phyloP scores from a whole-genome alignment of 2,797 vertebrate species.

The Melopsittacus undulatus region DNA sequence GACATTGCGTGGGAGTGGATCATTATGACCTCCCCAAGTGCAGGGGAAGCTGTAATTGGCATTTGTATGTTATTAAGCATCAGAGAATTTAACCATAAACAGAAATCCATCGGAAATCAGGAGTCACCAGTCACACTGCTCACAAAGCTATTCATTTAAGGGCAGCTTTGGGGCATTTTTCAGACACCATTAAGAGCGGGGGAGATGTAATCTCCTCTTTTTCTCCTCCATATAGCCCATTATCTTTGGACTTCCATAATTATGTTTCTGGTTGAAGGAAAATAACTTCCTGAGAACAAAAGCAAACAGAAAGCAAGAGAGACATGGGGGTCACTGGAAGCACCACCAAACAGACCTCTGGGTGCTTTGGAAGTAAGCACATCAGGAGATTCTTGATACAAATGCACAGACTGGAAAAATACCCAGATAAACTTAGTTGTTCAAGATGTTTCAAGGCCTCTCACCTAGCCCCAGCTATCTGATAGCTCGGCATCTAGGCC shows the following conservation, averaged over 20 bases:
- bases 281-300: neutral
- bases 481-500: neutral
- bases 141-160: neutral
- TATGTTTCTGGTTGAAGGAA: neutral
- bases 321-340: neutral
- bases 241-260: neutral
- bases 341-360: neutral
- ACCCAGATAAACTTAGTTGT: neutral
- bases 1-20: neutral
- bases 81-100: slow-evolving; percentile 18
- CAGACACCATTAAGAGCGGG: neutral
- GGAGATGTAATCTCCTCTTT: neutral
- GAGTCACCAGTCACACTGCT: neutral
- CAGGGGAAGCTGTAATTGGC: slow-evolving; percentile 25
- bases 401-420: neutral
- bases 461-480: neutral
- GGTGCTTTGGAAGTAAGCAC: neutral
- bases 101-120: slow-evolving; percentile 32
- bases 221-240: neutral
- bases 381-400: neutral
- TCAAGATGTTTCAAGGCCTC: neutral
- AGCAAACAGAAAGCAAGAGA: neutral
- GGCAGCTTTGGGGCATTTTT: neutral
- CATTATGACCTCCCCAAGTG: neutral
- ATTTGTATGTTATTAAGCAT: slow-evolving; percentile 4